Percentiles rank a stretch among this genome's conserved stretches.
Evolutionary conservation across 2,797 vertebrate species (phyloP).

Genomic region (Micropoecilia bifurca): DNA sequence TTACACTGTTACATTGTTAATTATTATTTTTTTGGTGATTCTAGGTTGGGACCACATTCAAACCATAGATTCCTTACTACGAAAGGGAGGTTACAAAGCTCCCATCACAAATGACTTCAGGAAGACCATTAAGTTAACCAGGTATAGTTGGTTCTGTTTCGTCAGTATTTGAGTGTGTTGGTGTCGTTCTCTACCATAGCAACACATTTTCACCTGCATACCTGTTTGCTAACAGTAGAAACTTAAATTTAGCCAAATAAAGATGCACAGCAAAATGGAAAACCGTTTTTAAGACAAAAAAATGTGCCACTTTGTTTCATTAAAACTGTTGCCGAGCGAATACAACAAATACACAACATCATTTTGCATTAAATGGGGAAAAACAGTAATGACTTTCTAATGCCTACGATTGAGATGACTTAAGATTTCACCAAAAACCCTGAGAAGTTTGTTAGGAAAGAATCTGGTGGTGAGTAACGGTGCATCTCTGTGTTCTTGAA

Average conservation of each 20-base stretch:
- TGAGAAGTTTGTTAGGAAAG: neutral
- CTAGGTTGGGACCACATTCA: slow-evolving; percentile 99
- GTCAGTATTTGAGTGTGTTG: neutral
- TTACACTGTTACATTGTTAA: neutral
- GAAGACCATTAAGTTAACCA: slow-evolving; percentile 99
- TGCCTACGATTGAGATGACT: neutral
- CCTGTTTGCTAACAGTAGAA: neutral
- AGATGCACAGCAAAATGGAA: neutral
- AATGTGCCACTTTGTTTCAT: too few relatives aligned
- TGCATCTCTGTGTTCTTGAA: too few relatives aligned
- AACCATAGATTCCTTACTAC: slow-evolving; percentile 99
- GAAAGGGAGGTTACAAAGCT: slow-evolving; percentile 99
- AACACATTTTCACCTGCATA: neutral
- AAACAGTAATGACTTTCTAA: neutral
- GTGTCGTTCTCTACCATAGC: neutral
- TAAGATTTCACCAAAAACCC: neutral
- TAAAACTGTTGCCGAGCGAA: too few relatives aligned
- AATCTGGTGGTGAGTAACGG: neutral
- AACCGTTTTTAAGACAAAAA: too few relatives aligned
- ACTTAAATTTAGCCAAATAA: neutral
- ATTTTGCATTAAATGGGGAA: neutral
- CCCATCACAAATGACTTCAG: slow-evolving; percentile 99
- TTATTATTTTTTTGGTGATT: neutral
- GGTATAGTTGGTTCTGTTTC: slow-evolving; percentile 77
- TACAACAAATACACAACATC: too few relatives aligned